Base-by-base conservation (phyloP, 2,113 vertebrate genomes). In the Siniperca chuatsi region DNA sequence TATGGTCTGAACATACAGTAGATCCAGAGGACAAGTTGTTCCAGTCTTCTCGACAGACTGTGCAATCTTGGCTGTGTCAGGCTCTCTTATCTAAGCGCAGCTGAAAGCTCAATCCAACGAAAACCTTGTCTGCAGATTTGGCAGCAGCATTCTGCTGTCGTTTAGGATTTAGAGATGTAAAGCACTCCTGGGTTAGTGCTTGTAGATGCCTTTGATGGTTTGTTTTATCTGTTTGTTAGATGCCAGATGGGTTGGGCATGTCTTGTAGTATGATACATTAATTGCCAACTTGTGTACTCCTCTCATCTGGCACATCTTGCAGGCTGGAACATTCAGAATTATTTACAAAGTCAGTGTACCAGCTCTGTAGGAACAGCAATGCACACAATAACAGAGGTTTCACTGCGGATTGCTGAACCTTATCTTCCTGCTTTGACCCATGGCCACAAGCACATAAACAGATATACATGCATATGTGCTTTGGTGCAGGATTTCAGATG, bases 21-120 rank as follows among this genome's bases (percentile, higher is more conserved):
- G 68, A 75, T 84, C 85, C 90, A 81, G 78, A 83, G 85, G 64
- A 91, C 89, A 87, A 35, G 66, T 40, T 93, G 89, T 92, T 93
- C 90, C 75, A 84, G 58, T 64, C 62, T 62, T 75, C 52, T 73
- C 29, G 0, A 75, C 80, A 83, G 82, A 64, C 78, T 87, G 84
- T 84, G 69, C 87, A 80, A 90, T 87, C 69, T 92, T 90, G 92
- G 91, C 87, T 20, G 23, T 58, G 85, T 87, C 48, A 29, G 33
- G 29, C 25, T 81, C 37, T 86, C 87, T 86, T 93, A 93, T 91
- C 87, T 85, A 29, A 84, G 75, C 48, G n/a, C 29, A 84, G 55
- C 66, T 65, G 42, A 84, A 74, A 71, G 46, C 77, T 65, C 75
- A 67, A 58, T 87, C 89, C 84, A 93, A 87, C 52, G n/a, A 91